phyloP scores from a whole-genome alignment of 2,888 invertebrate species.

The Oscheius onirici region DNA sequence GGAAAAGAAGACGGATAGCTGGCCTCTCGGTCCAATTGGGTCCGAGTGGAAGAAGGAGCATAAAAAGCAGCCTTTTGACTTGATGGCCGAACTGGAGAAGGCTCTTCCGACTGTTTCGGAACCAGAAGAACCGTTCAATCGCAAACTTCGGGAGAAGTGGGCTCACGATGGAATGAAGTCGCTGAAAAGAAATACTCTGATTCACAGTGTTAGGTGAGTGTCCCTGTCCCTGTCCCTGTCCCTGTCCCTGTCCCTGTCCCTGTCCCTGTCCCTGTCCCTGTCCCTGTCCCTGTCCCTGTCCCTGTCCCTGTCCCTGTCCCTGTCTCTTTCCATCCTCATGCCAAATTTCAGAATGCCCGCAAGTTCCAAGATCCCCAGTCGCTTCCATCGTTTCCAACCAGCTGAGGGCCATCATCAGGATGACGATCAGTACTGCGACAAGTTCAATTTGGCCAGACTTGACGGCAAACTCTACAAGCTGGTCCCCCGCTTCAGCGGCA shows the following conservation, averaged over 20 bases:
- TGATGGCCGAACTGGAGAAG: not conserved
- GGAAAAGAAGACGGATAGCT: not conserved
- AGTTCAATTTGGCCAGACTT: constrained; percentile 13
- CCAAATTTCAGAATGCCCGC: constrained; percentile 7
- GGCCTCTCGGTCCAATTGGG: not conserved
- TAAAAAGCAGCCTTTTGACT: not conserved
- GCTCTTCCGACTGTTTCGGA: constrained; percentile 11
- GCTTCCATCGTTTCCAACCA: constrained; percentile 11
- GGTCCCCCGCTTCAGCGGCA: constrained; percentile 8
- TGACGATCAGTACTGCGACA: constrained; percentile 3
- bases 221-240: too few species aligned
- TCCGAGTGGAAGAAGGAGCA: not conserved
- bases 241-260: too few species aligned
- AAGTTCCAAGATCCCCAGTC: not conserved
- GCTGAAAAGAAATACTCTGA: constrained; percentile 12
- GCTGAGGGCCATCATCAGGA: not conserved
- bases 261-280: too few species aligned
- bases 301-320: too few species aligned
- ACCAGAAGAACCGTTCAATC: constrained; percentile 24
- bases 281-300: too few species aligned
- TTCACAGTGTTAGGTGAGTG: constrained; percentile 1
- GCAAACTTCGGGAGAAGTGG: constrained; percentile 25
- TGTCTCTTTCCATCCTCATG: not conserved
- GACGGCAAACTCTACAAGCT: constrained; percentile 19
- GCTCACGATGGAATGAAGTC: constrained; percentile 28